Evolutionary conservation across 1,140 invertebrate species (phyloP), one percentile per base, ranked within the genome.

Genomic region (Subanguina moxae): DNA sequence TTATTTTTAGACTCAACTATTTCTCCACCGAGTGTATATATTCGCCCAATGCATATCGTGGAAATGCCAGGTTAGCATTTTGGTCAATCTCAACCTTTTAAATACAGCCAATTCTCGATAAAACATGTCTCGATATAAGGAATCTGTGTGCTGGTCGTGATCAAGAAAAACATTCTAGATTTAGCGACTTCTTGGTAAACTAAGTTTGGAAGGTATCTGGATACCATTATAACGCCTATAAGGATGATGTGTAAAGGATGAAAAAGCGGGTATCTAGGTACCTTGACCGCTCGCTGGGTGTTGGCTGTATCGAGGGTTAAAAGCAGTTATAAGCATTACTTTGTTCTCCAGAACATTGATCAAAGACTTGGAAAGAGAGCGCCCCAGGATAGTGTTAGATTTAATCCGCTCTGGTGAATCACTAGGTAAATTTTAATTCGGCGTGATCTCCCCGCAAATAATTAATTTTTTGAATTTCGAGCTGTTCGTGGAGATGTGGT

Each of bases 1-100:
- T n/a, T n/a, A n/a, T n/a, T 82, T 94, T 94, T 83, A 91, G 91
- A 76, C 84, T 99, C n/a, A 89, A 96, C 46, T 99, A 99, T 82
- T 99, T 99, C 85, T 96, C 93, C 11, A 98, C 95, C 0, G 96
- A 99, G 84, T 99, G 95, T 86, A 89, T 94, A 45, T 99, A 97
- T 86, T 91, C 95, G 17, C 96, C 96, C 21, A 94, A 98, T 87
- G 93, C 96, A 0, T 98, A 97, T 83, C 82, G 86, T 61, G 69
- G 72, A 27, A 65, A 79, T 64, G 74, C 78, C 15, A 65, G 75
- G 75, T 76, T 57, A 11, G 45, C 67, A 57, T n/a, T n/a, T n/a
- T n/a, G n/a, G n/a, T n/a, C n/a, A n/a, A n/a, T n/a, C n/a, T n/a
- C n/a, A n/a, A n/a, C n/a, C n/a, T n/a, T n/a, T n/a, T n/a, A n/a